Percentiles rank a stretch among this genome's conserved stretches.
phyloP scores from a whole-genome alignment of 2,888 invertebrate species.

The Pyrocoelia pectoralis region DNA sequence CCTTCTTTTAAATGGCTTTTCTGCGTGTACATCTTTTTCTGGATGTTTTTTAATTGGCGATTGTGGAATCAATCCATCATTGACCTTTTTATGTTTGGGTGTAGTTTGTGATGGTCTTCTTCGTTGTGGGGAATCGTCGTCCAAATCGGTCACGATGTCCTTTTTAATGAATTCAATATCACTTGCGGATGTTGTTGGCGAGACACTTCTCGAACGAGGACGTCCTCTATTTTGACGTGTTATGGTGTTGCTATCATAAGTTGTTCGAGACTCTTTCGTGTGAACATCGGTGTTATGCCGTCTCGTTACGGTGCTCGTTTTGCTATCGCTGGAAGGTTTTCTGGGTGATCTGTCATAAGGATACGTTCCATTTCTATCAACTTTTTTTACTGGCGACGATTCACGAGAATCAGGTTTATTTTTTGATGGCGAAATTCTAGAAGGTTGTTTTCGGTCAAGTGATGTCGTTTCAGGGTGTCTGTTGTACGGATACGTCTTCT shows the following conservation, averaged over 20 bases:
- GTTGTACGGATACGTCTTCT: slow-evolving; percentile 46
- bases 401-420: slow-evolving; percentile 41
- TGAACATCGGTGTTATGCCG: slow-evolving; percentile 12
- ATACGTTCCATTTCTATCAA: neutral
- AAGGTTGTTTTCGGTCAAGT: slow-evolving; percentile 52
- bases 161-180: slow-evolving; percentile 60
- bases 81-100: slow-evolving; percentile 48
- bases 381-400: slow-evolving; percentile 52
- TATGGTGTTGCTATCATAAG: slow-evolving; percentile 41
- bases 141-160: slow-evolving; percentile 53
- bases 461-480: slow-evolving; percentile 46
- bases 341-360: neutral
- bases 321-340: neutral
- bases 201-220: slow-evolving; percentile 54
- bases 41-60: slow-evolving; percentile 25
- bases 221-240: slow-evolving; percentile 35
- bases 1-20: slow-evolving; percentile 63
- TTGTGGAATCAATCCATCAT: neutral
- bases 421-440: slow-evolving; percentile 21
- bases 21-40: slow-evolving; percentile 28
- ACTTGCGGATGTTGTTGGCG: slow-evolving; percentile 66
- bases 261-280: slow-evolving; percentile 14
- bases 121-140: slow-evolving; percentile 47
- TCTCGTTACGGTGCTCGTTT: slow-evolving; percentile 29
- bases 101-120: slow-evolving; percentile 49